Evolutionary conservation across 2,888 invertebrate genomes (phyloP).

Genomic region (Polydrusus tereticollis): DNA sequence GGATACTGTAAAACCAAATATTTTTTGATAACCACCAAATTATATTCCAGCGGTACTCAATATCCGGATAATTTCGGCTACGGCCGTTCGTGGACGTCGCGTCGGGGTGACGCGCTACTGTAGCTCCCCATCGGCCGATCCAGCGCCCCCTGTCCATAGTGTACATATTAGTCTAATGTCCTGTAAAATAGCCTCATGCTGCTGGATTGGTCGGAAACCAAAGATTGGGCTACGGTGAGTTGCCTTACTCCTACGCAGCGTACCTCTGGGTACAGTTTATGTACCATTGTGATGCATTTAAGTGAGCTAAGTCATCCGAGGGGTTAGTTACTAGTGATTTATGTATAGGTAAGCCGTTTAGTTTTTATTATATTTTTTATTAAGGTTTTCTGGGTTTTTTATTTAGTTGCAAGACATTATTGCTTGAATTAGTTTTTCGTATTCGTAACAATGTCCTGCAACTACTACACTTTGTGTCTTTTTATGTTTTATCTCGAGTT

Average conservation of each 20-base stretch:
- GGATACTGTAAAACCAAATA: conserved; percentile 12
- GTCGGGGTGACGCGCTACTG: conserved; percentile 32
- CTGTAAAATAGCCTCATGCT: conserved; percentile 40
- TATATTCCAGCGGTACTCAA: conserved; percentile 51
- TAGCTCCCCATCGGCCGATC: conserved; percentile 41
- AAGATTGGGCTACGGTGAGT: conserved; percentile 58
- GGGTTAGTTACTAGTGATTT: conserved; percentile 49
- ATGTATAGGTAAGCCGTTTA: conserved; percentile 38
- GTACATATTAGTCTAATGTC: conserved; percentile 45
- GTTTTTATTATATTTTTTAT: conserved; percentile 16
- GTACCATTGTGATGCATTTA: conserved; percentile 62
- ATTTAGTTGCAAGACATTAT: conserved; percentile 4
- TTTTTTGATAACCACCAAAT: conserved; percentile 42
- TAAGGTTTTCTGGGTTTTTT: conserved; percentile 33
- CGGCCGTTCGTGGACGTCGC: conserved; percentile 51
- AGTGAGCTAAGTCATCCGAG: conserved; percentile 63
- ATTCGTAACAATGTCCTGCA: background rate
- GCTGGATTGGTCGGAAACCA: conserved; percentile 61
- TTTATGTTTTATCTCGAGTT: background rate
- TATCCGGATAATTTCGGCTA: conserved; percentile 57
- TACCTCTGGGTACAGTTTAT: conserved; percentile 41
- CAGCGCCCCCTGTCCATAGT: conserved; percentile 45
- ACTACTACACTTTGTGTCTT: background rate
- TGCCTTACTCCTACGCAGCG: conserved; percentile 39
- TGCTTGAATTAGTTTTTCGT: background rate